Conservation (phyloP, 2,113 vertebrate species). For the Myodes glareolus region DNA sequence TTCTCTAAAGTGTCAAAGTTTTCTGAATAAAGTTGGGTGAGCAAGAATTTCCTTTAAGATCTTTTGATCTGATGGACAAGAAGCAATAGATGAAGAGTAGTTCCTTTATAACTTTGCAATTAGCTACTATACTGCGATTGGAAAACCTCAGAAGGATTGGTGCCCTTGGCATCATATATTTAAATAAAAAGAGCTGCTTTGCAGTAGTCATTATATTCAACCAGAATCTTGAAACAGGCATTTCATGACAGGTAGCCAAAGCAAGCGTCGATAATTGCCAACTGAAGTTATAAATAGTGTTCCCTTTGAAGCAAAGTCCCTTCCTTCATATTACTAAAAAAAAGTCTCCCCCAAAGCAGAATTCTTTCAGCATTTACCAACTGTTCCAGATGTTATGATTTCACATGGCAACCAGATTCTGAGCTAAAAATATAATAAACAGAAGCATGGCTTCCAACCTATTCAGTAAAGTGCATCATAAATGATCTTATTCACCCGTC, state of each 20-base stretch:
- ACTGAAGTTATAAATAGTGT: constrained; percentile 80
- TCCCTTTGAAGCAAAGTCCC: constrained; percentile 79
- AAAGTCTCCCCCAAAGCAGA: background rate
- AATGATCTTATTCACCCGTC: background rate
- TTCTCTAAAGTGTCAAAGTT: constrained; percentile 79
- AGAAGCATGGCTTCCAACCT: constrained; percentile 22
- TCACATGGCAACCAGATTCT: constrained; percentile 10
- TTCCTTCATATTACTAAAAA: constrained; percentile 70
- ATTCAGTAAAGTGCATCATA: background rate
- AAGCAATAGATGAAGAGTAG: constrained; percentile 58
- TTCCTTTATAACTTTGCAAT: constrained; percentile 69
- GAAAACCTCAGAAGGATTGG: constrained; percentile 66
- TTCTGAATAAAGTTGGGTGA: constrained; percentile 70
- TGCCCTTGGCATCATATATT: constrained; percentile 62
- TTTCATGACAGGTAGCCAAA: constrained; percentile 66
- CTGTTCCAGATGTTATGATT: constrained; percentile 72
- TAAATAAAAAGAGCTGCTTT: constrained; percentile 78
- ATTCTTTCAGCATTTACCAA: constrained; percentile 49
- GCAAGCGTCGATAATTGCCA: constrained; percentile 76
- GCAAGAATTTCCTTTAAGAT: constrained; percentile 76
- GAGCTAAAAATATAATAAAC: constrained; percentile 50
- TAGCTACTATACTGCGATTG: constrained; percentile 66
- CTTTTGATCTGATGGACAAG: constrained; percentile 78
- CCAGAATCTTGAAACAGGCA: constrained; percentile 76
- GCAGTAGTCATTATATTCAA: constrained; percentile 76